Percentiles rank a stretch among this genome's conserved stretches.
Conservation (phyloP, 1,140 invertebrate genomes). For the Drosophila saltans region DNA sequence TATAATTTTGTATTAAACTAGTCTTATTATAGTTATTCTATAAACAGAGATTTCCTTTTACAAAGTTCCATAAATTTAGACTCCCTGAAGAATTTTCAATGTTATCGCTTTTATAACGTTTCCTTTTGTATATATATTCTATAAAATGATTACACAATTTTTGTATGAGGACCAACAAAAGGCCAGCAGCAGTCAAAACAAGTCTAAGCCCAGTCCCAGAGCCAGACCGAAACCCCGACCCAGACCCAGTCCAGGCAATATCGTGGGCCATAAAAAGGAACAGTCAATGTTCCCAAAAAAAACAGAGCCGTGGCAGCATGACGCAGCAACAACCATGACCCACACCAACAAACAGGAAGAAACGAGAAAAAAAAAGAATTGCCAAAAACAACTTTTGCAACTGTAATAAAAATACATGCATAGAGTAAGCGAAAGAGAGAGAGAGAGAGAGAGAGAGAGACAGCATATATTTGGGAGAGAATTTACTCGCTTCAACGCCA, state of each 20-base stretch:
- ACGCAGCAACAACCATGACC: slow-evolving; percentile 79
- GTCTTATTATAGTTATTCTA: no score
- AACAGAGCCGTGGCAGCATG: slow-evolving; percentile 60
- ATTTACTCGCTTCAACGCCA: slow-evolving; percentile 82
- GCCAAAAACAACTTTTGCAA: slow-evolving; percentile 70
- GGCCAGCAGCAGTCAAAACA: slow-evolving; percentile 68
- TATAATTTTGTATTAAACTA: no score
- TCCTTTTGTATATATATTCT: neutral
- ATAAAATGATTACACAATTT: slow-evolving; percentile 67
- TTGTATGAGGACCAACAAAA: slow-evolving; percentile 43
- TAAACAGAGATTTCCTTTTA: neutral
- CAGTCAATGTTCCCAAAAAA: slow-evolving; percentile 53
- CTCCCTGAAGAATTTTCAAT: neutral
- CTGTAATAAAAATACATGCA: slow-evolving; percentile 68
- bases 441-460: slow-evolving; percentile 21
- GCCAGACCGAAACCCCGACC: slow-evolving; percentile 41
- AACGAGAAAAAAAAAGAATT: slow-evolving; percentile 48
- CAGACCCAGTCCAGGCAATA: slow-evolving; percentile 41
- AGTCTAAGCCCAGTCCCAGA: slow-evolving; percentile 44
- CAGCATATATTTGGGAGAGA: slow-evolving; percentile 19
- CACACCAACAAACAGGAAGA: slow-evolving; percentile 81
- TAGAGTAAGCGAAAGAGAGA: slow-evolving; percentile 18
- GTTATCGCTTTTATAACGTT: slow-evolving; percentile 1
- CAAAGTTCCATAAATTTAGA: neutral
- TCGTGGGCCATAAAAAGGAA: slow-evolving; percentile 59